A percentile compares a stretch with the other conserved stretches of the same genome.
Conservation (phyloP, 2,888 invertebrate species). For the Neocrepidodera transversa region DNA sequence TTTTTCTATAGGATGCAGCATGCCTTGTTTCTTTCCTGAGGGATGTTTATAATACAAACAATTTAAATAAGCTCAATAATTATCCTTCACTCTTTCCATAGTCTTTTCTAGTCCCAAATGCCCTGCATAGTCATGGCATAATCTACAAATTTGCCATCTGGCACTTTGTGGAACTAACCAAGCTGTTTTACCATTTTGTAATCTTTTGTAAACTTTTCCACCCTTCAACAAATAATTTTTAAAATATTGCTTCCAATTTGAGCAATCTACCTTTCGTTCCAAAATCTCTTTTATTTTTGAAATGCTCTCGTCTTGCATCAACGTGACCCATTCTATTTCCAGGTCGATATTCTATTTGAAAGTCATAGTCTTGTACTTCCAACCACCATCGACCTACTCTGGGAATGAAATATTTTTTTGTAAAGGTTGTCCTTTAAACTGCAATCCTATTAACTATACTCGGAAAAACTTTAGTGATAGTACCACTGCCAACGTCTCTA, state of each 20-base stretch:
- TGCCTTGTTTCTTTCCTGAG: slow-evolving; percentile 15
- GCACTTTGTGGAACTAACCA: slow-evolving; percentile 30
- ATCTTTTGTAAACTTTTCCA: slow-evolving; percentile 1
- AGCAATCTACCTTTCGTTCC: background rate
- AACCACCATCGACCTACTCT: background rate
- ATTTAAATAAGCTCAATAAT: slow-evolving; percentile 47
- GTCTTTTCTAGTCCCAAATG: slow-evolving; percentile 41
- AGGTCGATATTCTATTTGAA: background rate
- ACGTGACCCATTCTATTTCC: background rate
- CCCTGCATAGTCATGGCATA: slow-evolving; percentile 36
- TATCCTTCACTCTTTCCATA: slow-evolving; percentile 27
- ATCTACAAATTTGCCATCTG: slow-evolving; percentile 38
- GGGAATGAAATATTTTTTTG: background rate
- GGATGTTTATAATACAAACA: slow-evolving; percentile 45
- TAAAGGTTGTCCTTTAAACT: background rate
- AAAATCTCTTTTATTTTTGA: background rate
- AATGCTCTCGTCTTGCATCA: background rate
- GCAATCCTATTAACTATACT: too few species aligned
- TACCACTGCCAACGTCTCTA: too few species aligned
- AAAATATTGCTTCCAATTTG: background rate
- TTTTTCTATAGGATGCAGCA: slow-evolving; percentile 28
- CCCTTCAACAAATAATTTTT: background rate
- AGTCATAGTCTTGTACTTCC: background rate
- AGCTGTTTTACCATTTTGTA: background rate
- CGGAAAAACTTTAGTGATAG: background rate